Conservation (phyloP, 2,113 vertebrate genomes). For the Equus przewalskii region DNA sequence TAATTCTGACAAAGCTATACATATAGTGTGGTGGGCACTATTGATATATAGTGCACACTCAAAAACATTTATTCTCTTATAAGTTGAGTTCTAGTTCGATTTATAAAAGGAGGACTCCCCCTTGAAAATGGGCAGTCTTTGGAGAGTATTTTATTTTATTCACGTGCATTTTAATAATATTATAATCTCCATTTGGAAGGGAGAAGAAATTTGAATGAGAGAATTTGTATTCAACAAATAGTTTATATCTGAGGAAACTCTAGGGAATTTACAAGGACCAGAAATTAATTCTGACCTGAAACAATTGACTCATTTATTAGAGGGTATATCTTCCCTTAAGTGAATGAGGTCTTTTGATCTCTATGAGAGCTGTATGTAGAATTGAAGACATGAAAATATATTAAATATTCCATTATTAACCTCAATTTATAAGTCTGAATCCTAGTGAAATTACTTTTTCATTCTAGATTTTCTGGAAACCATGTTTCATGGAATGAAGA, state of each 20-base stretch:
- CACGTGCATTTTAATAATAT: background rate
- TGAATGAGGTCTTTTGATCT: constrained; percentile 34
- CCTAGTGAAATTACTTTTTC: background rate
- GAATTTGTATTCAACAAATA: background rate
- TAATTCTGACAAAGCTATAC: background rate
- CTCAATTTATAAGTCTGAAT: constrained; percentile 6
- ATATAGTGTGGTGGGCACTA: accelerated
- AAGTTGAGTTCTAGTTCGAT: background rate
- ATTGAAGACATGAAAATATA: constrained; percentile 36
- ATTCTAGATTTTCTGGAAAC: background rate
- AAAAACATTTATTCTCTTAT: background rate
- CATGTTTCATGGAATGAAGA: background rate
- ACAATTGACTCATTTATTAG: constrained; percentile 13
- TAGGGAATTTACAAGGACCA: background rate
- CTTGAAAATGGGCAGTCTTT: background rate
- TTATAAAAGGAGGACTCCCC: background rate
- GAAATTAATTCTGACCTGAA: constrained; percentile 62
- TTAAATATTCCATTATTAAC: constrained; percentile 45
- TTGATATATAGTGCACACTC: background rate
- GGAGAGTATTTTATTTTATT: background rate
- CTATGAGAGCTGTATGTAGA: background rate
- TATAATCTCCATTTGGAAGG: background rate
- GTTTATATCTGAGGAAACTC: background rate
- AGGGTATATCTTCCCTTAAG: background rate
- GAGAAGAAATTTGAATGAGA: background rate